Percentiles rank a stretch among this genome's conserved stretches.
phyloP scores from a whole-genome alignment of 2,113 vertebrate species.

The Ailuropoda melanoleuca region DNA sequence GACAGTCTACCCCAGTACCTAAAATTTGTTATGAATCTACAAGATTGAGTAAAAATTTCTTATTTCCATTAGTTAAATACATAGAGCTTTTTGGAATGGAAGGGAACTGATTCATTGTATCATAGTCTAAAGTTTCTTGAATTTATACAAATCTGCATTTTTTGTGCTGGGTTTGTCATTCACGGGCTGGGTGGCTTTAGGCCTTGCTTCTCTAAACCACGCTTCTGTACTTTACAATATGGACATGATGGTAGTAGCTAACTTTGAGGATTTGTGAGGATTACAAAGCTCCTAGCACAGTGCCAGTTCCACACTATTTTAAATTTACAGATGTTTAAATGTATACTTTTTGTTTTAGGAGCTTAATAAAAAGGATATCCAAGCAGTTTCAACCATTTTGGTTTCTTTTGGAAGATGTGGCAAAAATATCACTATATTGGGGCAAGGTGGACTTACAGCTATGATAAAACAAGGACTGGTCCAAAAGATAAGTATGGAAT shows the following conservation, averaged over 20 bases:
- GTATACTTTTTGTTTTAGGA: constrained; percentile 85
- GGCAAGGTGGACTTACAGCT: constrained; percentile 85
- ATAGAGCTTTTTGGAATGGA: background rate
- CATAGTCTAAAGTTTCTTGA: background rate
- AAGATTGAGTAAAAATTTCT: constrained; percentile 25
- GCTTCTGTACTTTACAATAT: background rate
- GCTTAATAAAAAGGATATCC: constrained; percentile 86
- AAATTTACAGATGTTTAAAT: constrained; percentile 38
- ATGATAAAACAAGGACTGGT: constrained; percentile 90
- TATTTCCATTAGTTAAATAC: background rate
- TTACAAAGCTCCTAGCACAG: background rate
- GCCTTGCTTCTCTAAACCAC: background rate
- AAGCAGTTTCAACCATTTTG: constrained; percentile 84
- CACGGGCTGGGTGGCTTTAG: background rate
- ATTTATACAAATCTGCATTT: background rate
- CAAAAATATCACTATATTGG: constrained; percentile 85
- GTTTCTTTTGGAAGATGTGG: constrained; percentile 88
- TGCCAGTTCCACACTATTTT: background rate
- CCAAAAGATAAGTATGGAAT: constrained; percentile 93
- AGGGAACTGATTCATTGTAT: background rate
- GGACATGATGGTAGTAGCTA: background rate
- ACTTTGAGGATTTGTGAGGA: background rate
- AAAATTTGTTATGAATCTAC: background rate
- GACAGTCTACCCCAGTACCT: background rate
- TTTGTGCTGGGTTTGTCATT: background rate